Evolutionary conservation across 2,797 vertebrate species (phyloP).

Genomic region (Chelon auratus): DNA sequence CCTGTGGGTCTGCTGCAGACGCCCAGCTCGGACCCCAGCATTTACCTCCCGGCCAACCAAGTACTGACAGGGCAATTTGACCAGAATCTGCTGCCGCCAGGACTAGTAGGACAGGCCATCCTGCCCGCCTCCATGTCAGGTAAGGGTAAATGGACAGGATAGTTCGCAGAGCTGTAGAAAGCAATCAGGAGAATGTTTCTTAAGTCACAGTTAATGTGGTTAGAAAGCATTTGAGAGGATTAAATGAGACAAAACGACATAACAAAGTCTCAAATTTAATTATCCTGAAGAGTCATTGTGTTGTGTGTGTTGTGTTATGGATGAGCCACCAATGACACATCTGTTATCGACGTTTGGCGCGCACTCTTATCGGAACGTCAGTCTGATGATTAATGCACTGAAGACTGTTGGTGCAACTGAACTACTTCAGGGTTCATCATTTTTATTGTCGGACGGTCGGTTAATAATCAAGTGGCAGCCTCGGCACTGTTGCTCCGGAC

Average conservation of each 20-base stretch:
- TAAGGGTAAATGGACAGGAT: slow-evolving; percentile 63
- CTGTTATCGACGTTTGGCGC: slow-evolving; percentile 3
- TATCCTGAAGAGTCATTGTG: background rate
- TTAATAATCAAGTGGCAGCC: slow-evolving; percentile 13
- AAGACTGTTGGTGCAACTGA: slow-evolving; percentile 2
- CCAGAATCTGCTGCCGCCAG: slow-evolving; percentile 90
- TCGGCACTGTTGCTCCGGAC: background rate
- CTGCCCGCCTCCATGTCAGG: slow-evolving; percentile 96
- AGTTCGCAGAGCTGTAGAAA: background rate
- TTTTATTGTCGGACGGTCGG: background rate
- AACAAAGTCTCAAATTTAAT: background rate
- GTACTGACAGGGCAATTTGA: slow-evolving; percentile 93
- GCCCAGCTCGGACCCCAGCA: slow-evolving; percentile 85
- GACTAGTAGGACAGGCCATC: slow-evolving; percentile 95
- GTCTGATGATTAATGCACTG: slow-evolving; percentile 11
- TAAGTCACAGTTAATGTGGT: background rate
- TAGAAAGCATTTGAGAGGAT: background rate
- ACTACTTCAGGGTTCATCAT: slow-evolving; percentile 8
- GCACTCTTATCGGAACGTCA: background rate
- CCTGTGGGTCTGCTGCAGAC: slow-evolving; percentile 86
- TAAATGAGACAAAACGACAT: background rate
- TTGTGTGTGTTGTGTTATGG: background rate
- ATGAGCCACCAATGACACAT: slow-evolving; percentile 1
- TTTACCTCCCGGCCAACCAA: slow-evolving; percentile 93
- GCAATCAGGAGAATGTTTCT: too few species aligned